These are phyloP conservation scores for Lycodopsis pacificus DNA, from an alignment of 2,797 vertebrate species.

Conservation along the genomic window DNA sequence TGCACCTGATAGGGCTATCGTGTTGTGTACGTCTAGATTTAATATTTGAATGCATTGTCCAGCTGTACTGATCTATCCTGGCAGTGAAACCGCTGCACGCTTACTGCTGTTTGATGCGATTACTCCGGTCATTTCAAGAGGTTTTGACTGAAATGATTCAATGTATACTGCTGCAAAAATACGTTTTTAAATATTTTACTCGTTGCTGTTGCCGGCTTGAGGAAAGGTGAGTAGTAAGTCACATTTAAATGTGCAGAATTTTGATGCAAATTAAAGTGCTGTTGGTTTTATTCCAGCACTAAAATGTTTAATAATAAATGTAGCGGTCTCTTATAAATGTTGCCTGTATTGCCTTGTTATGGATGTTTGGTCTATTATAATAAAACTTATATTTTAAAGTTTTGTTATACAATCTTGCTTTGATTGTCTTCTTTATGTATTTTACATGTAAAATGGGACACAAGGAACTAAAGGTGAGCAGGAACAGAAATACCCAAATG, in stretches of 20 bases:
- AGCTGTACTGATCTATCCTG: constrained; percentile 10
- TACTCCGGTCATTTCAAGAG: constrained; percentile 8
- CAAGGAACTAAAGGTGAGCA: background rate
- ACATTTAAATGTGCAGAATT: background rate
- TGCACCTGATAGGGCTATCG: background rate
- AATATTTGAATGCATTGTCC: constrained; percentile 19
- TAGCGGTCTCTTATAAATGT: constrained; percentile 46
- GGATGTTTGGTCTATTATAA: constrained; percentile 68
- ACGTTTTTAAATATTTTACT: constrained; percentile 27
- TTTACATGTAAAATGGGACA: background rate
- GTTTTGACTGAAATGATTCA: constrained; percentile 15
- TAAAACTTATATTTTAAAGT: constrained; percentile 67
- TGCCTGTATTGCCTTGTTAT: constrained; percentile 42
- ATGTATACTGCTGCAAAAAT: constrained; percentile 13
- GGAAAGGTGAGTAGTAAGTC: background rate
- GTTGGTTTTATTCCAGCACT: constrained; percentile 65
- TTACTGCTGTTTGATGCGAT: constrained; percentile 39
- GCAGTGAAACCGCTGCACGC: constrained; percentile 27
- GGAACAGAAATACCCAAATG: background rate
- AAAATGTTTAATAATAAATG: constrained; percentile 15
- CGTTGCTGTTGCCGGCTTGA: constrained; percentile 21
- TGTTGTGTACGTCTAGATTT: constrained; percentile 3
- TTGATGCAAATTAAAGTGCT: constrained; percentile 48
- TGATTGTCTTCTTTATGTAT: background rate
- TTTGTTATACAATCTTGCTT: background rate